Percentiles rank a stretch among this genome's conserved stretches.
Conservation (phyloP, 2,888 invertebrate species). For the Aphidoletes aphidimyza region DNA sequence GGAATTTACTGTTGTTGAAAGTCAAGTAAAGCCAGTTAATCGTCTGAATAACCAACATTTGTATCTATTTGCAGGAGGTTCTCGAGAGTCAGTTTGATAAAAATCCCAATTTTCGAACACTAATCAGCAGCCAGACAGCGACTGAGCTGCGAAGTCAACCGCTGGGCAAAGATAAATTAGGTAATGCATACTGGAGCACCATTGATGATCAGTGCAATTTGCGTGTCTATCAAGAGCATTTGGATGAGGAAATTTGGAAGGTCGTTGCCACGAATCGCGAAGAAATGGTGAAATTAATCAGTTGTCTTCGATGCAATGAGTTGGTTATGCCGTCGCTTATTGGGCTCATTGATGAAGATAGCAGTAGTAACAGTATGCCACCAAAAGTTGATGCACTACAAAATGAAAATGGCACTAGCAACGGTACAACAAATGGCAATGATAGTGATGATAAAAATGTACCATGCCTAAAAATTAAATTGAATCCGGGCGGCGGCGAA, state of each 20-base stretch:
- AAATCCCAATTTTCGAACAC: constrained; percentile 91
- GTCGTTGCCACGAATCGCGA: constrained; percentile 88
- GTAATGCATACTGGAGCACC: constrained; percentile 94
- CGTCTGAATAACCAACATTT: neutral
- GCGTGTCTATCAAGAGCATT: constrained; percentile 92
- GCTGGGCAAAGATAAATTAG: constrained; percentile 89
- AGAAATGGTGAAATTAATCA: constrained; percentile 82
- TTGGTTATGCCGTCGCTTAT: constrained; percentile 70
- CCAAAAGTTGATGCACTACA: constrained; percentile 56
- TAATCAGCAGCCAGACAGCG: constrained; percentile 81
- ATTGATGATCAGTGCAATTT: constrained; percentile 89
- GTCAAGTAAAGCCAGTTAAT: neutral
- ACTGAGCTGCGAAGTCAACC: constrained; percentile 87
- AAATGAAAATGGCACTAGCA: constrained; percentile 13
- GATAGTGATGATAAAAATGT: constrained; percentile 54
- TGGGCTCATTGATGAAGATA: constrained; percentile 73
- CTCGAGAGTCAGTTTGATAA: constrained; percentile 95
- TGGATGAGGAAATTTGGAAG: constrained; percentile 96
- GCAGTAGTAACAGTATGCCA: constrained; percentile 69
- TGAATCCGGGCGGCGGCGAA: neutral
- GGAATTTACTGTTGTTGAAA: neutral
- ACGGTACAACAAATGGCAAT: neutral
- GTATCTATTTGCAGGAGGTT: constrained; percentile 73
- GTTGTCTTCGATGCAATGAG: constrained; percentile 78
- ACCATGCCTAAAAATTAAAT: constrained; percentile 4